Base-by-base conservation (phyloP, 2,797 vertebrate species). In the Nyctibius grandis region DNA sequence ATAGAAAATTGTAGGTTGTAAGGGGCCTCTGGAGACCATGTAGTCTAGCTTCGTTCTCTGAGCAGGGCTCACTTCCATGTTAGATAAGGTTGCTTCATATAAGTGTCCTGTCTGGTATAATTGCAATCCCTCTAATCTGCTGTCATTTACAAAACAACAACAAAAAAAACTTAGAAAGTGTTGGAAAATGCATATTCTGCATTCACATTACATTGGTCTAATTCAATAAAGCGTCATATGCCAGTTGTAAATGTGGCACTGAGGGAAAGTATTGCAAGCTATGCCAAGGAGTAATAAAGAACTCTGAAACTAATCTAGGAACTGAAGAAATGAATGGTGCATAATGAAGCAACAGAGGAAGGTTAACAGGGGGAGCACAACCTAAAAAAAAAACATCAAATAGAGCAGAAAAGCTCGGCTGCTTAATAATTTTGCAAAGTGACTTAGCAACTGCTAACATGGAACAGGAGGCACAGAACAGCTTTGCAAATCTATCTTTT, bases 301-400 rank as follows among this genome's bases (percentile, higher is more conserved):
- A 11, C 31, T 40, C 10, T 14, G 50, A 36, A 84, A 76, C 34
- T 84, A 42, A 88, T 80, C 47, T 51, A 87, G 47, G 33, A 91
- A 69, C 4, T 60, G 67, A 79, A 77, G 78, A 85, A 78, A 57
- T 19, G 81, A 75, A 79, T 51, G 4, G 60, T 83, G 45, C 17
- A 36, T 48, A 74, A 69, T 60, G 48, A 81, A 93, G 51, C 22
- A 57, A 26, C 7, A 40, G n/a, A 70, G 23, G 36, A 76, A 69
- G 54, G 68, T 61, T 90, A 89, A 79, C 19, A 76, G 77, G 74
- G 36, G 31, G 33, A 72, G 21, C 15, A 50, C 16, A 85, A 51
- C 77, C 93, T n/a, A n/a, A 56, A 89, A 79, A 95, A 75, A 79
- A 96, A 93, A 63, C n/a, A 61, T 88, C 36, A 85, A 91, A 77